Conservation (phyloP, 2,797 vertebrate genomes). For the Cossypha heuglini region DNA sequence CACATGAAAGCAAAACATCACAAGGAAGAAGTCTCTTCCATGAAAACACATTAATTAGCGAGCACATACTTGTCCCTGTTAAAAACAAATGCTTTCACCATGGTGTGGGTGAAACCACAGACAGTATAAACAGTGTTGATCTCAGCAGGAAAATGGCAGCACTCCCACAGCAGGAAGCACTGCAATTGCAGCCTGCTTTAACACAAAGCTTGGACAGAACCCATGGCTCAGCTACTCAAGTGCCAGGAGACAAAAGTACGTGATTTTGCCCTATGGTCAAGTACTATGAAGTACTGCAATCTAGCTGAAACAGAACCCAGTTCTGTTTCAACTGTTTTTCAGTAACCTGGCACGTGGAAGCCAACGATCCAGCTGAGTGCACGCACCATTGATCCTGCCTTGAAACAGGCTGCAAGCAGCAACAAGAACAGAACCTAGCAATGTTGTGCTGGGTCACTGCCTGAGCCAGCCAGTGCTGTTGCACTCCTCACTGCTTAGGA, state of each 20-base stretch:
- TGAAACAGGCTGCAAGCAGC: neutral
- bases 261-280: neutral
- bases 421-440: neutral
- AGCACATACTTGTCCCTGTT: slow-evolving; percentile 64
- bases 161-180: slow-evolving; percentile 82
- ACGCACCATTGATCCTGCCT: accelerated
- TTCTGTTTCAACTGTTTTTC: too few relatives aligned
- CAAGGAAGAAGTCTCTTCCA: neutral
- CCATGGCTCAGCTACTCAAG: accelerated
- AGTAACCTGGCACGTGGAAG: neutral
- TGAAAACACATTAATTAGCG: neutral
- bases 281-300: neutral
- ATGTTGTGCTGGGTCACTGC: neutral
- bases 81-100: slow-evolving; percentile 64
- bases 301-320: neutral
- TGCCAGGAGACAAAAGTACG: neutral
- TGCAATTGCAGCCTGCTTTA: slow-evolving; percentile 98
- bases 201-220: neutral
- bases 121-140: slow-evolving; percentile 77
- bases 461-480: neutral
- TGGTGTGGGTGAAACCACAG: slow-evolving; percentile 43
- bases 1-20: neutral
- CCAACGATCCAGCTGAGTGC: too few relatives aligned
- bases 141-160: slow-evolving; percentile 97
- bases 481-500: neutral